These are phyloP conservation scores for Megaceryle maxima DNA, from an alignment of 2,113 vertebrate species.

Conservation along the genomic window DNA sequence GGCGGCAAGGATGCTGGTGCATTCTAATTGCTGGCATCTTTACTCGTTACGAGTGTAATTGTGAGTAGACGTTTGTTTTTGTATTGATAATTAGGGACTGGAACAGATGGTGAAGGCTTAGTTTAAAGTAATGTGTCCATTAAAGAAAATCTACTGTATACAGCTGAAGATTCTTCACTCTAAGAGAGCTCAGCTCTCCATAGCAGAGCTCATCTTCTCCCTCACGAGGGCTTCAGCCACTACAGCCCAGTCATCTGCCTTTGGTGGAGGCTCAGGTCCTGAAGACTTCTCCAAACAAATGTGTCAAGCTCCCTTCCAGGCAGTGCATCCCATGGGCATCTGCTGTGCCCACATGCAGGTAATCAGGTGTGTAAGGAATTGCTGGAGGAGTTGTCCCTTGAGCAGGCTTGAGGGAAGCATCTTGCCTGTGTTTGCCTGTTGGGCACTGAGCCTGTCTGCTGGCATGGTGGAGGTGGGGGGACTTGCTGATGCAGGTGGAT, in stretches of 20 bases:
- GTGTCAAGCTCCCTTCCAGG: fast-evolving
- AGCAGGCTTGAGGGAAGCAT: background rate
- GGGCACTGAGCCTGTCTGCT: fast-evolving
- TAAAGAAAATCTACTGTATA: slow-evolving; percentile 77
- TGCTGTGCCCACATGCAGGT: fast-evolving
- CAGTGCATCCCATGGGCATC: background rate
- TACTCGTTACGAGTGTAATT: slow-evolving; percentile 77
- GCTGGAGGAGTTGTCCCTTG: background rate
- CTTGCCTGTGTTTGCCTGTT: too few relatives aligned
- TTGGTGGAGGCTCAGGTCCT: fast-evolving
- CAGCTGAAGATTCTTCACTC: slow-evolving; percentile 67
- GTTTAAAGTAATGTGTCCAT: slow-evolving; percentile 78
- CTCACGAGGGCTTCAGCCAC: background rate
- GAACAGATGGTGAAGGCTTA: slow-evolving; percentile 77
- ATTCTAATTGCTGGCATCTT: slow-evolving; percentile 76
- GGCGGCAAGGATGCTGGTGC: slow-evolving; percentile 44
- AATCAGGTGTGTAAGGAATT: background rate
- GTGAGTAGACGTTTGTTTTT: slow-evolving; percentile 78
- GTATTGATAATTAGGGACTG: slow-evolving; percentile 80
- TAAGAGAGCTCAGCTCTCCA: slow-evolving; percentile 5
- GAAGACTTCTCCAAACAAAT: fast-evolving
- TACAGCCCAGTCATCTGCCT: background rate
- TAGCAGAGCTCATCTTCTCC: background rate
- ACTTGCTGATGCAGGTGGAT: background rate
- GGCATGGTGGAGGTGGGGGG: fast-evolving